Percentiles rank a stretch among this genome's conserved stretches.
phyloP scores from a whole-genome alignment of 2,113 vertebrate genomes.

The Erythrocercus mccallii region DNA sequence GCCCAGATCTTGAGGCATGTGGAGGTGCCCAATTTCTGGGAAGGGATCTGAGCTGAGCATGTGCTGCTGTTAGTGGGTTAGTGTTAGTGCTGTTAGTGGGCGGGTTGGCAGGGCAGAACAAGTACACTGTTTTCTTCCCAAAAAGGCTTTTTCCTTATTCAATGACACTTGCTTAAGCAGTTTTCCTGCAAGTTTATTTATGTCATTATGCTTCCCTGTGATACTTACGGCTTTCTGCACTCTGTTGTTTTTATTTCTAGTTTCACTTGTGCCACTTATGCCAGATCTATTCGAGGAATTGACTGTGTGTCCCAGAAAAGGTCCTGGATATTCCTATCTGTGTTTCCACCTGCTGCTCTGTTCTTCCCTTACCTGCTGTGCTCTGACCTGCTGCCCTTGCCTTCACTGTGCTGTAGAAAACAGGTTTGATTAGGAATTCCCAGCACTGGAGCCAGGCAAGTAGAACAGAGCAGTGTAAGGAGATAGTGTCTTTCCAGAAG shows the following conservation, averaged over 20 bases:
- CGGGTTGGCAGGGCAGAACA: background rate
- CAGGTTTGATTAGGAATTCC: background rate
- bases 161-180: background rate
- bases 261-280: background rate
- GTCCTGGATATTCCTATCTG: background rate
- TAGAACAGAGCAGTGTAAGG: background rate
- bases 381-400: slow-evolving; percentile 18
- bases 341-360: slow-evolving; percentile 4
- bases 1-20: background rate
- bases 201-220: background rate
- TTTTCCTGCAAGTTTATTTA: background rate
- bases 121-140: background rate
- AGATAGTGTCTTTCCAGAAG: background rate
- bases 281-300: background rate
- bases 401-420: background rate
- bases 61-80: background rate
- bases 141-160: background rate
- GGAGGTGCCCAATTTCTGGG: background rate
- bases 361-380: background rate
- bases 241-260: background rate
- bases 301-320: slow-evolving; percentile 35
- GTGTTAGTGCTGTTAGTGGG: background rate
- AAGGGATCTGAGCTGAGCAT: background rate
- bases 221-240: background rate
- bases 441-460: background rate